phyloP scores from a whole-genome alignment of 2,113 vertebrate genomes.

The Delphinus delphis region DNA sequence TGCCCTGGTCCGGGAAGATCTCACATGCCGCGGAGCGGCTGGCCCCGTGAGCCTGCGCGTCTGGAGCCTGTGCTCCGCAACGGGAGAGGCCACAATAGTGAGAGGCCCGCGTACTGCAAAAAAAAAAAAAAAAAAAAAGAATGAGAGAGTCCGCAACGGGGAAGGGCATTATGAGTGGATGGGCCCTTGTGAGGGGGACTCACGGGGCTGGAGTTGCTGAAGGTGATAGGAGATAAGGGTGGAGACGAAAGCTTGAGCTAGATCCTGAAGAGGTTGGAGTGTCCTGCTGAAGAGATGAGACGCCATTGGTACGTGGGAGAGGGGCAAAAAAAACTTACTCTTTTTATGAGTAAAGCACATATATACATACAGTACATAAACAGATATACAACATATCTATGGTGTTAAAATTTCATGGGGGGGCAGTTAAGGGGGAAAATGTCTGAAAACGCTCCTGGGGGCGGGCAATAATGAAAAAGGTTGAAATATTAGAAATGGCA shows the following conservation, averaged over 20 bases:
- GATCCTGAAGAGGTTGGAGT: not conserved
- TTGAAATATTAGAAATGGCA: constrained; percentile 17
- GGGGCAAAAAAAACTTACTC: not conserved
- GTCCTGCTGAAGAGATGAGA: not conserved
- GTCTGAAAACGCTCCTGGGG: not conserved
- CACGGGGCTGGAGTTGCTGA: not conserved
- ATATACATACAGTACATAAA: not conserved
- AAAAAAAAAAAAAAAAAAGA: not conserved
- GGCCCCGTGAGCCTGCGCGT: too few species aligned
- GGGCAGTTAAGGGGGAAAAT: not conserved
- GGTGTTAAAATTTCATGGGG: not conserved
- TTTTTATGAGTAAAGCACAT: not conserved
- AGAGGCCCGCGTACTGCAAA: too few species aligned
- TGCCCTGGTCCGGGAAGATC: too few species aligned
- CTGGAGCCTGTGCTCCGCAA: too few species aligned
- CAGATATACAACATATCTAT: not conserved
- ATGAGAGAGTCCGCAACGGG: not conserved
- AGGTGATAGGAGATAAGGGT: not conserved
- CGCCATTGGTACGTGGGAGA: not conserved
- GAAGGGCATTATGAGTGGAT: not conserved
- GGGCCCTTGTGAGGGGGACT: not conserved
- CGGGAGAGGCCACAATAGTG: too few species aligned
- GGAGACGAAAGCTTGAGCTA: not conserved
- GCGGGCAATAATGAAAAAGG: not conserved
- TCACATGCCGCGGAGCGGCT: too few species aligned